A percentile compares a stretch with the other conserved stretches of the same genome.
These are phyloP conservation scores for Alethe diademata DNA, from an alignment of 2,113 vertebrate genomes.

Conservation along the genomic window DNA sequence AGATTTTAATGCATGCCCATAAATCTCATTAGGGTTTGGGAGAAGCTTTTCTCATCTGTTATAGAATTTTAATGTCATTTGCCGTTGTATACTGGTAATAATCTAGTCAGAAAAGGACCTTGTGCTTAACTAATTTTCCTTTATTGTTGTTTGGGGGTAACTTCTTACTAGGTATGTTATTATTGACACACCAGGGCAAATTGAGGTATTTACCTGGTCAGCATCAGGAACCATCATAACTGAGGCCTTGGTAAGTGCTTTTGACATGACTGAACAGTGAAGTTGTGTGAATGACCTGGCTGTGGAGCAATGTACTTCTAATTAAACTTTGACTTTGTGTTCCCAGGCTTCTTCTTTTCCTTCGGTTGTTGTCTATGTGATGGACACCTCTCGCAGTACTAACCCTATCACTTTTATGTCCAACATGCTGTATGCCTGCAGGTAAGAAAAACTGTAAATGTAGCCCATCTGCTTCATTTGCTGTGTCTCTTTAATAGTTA, in stretches of 20 bases:
- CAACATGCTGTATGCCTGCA: constrained; percentile 99
- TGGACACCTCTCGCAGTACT: constrained; percentile 95
- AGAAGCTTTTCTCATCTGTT: neutral
- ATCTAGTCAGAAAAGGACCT: neutral
- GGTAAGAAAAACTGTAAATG: constrained; percentile 73
- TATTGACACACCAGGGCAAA: constrained; percentile 97
- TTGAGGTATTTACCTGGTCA: constrained; percentile 98
- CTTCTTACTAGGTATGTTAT: constrained; percentile 83
- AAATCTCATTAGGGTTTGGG: neutral
- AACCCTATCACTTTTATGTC: constrained; percentile 98
- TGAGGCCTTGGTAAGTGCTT: constrained; percentile 85
- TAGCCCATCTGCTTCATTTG: neutral
- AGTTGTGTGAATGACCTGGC: neutral
- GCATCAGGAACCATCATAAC: constrained; percentile 98
- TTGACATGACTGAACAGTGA: neutral
- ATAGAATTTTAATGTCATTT: neutral
- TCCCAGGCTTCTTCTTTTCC: constrained; percentile 92
- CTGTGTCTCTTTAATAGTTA: neutral
- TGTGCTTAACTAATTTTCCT: neutral
- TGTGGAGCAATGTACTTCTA: neutral
- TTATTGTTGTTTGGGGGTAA: neutral
- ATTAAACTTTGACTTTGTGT: neutral
- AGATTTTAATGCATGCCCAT: neutral
- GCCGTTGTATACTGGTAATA: neutral
- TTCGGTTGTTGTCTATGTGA: constrained; percentile 93